Evolutionary conservation across 2,113 vertebrate species (phyloP).

Genomic region (Erythrocercus mccallii): DNA sequence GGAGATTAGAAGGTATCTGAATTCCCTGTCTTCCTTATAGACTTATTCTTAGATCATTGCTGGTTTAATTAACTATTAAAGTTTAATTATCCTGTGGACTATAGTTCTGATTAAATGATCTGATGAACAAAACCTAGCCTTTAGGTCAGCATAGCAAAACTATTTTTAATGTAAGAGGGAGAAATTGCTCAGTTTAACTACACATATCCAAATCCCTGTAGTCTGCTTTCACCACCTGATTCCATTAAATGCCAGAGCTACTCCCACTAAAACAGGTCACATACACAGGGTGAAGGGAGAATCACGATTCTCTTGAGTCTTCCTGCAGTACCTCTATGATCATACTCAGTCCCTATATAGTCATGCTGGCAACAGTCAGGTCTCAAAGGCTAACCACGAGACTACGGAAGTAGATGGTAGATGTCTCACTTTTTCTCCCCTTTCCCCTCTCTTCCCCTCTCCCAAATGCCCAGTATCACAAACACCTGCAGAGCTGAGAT

Average conservation of each 20-base stretch:
- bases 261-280: not conserved
- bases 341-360: not conserved
- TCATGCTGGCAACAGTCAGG: not conserved
- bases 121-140: constrained; percentile 19
- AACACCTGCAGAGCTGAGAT: not conserved
- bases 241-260: not conserved
- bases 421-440: not conserved
- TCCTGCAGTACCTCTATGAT: not conserved
- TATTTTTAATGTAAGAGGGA: not conserved
- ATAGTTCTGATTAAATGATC: not conserved
- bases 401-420: not conserved
- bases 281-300: not conserved
- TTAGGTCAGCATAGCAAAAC: not conserved
- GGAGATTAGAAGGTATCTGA: not conserved
- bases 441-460: not conserved
- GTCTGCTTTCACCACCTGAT: not conserved
- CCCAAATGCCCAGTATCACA: not conserved
- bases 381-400: not conserved
- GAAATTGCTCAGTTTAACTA: not conserved
- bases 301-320: not conserved
- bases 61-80: constrained; percentile 35
- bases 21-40: not conserved
- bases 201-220: not conserved
- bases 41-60: not conserved
- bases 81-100: constrained; percentile 30